These are phyloP conservation scores for Halictus rubicundus DNA, from an alignment of 1,140 invertebrate genomes.

Conservation along the genomic window DNA sequence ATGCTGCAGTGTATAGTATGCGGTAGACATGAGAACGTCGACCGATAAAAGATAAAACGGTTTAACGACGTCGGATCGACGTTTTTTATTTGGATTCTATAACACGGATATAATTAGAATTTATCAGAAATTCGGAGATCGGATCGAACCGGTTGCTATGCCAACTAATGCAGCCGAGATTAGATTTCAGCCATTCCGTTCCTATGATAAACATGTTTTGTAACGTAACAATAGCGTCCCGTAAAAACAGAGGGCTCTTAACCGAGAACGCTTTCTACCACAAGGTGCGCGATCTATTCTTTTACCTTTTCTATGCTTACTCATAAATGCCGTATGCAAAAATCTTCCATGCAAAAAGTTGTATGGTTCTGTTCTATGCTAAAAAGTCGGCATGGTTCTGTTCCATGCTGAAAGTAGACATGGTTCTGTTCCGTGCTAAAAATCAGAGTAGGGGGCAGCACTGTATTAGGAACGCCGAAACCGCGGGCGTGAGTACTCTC, in stretches of 20 bases:
- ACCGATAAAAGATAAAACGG: neutral
- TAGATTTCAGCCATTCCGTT: neutral
- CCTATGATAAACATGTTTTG: too few relatives aligned
- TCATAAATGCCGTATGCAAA: too few relatives aligned
- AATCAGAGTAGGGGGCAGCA: too few relatives aligned
- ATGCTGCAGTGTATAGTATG: neutral
- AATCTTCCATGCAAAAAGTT: too few relatives aligned
- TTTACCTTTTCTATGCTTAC: too few relatives aligned
- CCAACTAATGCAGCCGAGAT: neutral
- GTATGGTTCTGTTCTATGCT: too few relatives aligned
- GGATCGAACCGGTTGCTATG: neutral
- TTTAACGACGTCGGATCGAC: neutral
- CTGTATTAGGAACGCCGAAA: too few relatives aligned
- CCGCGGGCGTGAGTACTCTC: too few relatives aligned
- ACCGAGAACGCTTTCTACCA: neutral
- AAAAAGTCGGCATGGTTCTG: too few relatives aligned
- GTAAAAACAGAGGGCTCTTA: neutral
- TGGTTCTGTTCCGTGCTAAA: too few relatives aligned
- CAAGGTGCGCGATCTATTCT: neutral
- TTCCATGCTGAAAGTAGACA: too few relatives aligned
- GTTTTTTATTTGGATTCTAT: neutral
- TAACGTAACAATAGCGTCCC: too few relatives aligned
- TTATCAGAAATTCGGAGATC: neutral
- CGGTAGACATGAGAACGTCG: neutral
- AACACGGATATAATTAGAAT: neutral